A percentile compares a stretch with the other conserved stretches of the same genome.
Conservation (phyloP, 2,888 invertebrate species). For the Rhamphomyia laevipes region DNA sequence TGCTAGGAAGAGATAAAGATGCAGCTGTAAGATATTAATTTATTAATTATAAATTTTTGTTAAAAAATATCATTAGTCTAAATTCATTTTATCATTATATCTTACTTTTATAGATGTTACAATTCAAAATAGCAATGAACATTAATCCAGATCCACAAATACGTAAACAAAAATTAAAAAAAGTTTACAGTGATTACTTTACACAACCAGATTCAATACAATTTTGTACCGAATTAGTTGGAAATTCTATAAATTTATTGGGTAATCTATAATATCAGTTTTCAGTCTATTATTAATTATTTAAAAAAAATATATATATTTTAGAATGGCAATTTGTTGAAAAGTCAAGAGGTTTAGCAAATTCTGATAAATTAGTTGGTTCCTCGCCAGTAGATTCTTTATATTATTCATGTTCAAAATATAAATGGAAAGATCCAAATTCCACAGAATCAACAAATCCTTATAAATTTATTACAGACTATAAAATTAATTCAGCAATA, state of each 20-base stretch:
- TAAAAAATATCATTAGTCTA: constrained; percentile 14
- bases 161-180: constrained; percentile 38
- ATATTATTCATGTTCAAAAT: constrained; percentile 27
- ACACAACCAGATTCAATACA: constrained; percentile 38
- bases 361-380: constrained; percentile 9
- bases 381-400: constrained; percentile 31
- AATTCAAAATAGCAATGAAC: constrained; percentile 33
- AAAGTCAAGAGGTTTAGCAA: constrained; percentile 6
- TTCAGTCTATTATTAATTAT: background rate
- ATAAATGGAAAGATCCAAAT: constrained; percentile 31
- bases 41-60: background rate
- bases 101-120: constrained; percentile 33
- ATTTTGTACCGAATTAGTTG: constrained; percentile 37
- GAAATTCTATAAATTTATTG: constrained; percentile 41
- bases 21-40: constrained; percentile 47
- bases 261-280: constrained; percentile 17
- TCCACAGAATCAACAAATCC: constrained; percentile 25
- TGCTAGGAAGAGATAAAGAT: constrained; percentile 53
- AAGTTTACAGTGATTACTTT: constrained; percentile 42
- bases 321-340: constrained; percentile 16
- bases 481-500: constrained; percentile 46
- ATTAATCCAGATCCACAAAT: constrained; percentile 27
- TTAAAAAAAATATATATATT: background rate
- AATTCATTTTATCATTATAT: too few species aligned
- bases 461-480: constrained; percentile 28